Evolutionary conservation across 1,140 invertebrate species (phyloP), one percentile per base, ranked within the genome.

Genomic region (Nebria ingens): DNA sequence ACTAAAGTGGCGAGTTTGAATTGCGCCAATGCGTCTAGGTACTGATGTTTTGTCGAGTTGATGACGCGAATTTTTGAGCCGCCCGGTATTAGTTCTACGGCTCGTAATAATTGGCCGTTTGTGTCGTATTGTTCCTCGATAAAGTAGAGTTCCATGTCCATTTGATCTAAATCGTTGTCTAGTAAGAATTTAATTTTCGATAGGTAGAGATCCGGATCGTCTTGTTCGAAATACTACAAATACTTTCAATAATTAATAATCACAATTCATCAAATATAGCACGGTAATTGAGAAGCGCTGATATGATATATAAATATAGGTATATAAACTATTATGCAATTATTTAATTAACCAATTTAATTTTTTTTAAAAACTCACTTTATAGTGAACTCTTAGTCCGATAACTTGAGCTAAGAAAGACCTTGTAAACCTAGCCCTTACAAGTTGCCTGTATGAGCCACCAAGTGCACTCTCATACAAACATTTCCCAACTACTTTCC

Each of bases 381-480:
- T 94, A 65, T 93, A 95, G 74, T 94, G 89, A 21, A 96, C 91
- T 61, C 90, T 71, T 23, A 96, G 80, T 23, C 93, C 93, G 65
- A 96, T 95, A 45, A 96, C 81, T 76, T 95, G 92, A 38, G 93
- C 93, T 22, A 96, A 75, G 74, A 96, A 97, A n/a, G 91, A 94
- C 54, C 92, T 77, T 19, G 91, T 89, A 65, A 96, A 93, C 59
- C 89, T 77, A 0, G 93, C 93, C 56, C 91, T 82, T 13, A 97
- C 91, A 55, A 93, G 73, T 71, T 94, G 91, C 2, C 91, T 75
- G 73, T 94, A 93, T 11, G 84, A 83, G 20, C 89, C 86, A 2
- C 92, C 92, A 13, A 93, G 75, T 11, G 92, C 87, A 49, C 89
- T 92, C 72, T 97, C 93, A 68, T 93, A 95, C 55, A 94, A 72